These are phyloP conservation scores for Tribolium castaneum DNA, from an alignment of 1,140 invertebrate genomes.

Conservation along the genomic window DNA sequence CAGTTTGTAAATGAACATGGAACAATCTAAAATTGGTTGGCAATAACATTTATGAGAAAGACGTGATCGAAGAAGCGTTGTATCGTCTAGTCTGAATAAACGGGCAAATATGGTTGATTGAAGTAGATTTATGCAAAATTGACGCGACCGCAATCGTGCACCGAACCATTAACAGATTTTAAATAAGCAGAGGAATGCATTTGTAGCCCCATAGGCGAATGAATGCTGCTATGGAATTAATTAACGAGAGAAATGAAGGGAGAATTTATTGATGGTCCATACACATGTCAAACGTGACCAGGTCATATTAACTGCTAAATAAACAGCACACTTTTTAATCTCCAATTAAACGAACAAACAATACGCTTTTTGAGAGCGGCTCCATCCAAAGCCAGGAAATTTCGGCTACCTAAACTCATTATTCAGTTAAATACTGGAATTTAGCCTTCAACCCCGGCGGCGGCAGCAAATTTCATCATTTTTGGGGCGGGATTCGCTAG, in stretches of 20 bases:
- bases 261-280: slow-evolving; percentile 31
- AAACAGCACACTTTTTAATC: slow-evolving; percentile 34
- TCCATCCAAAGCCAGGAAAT: slow-evolving; percentile 32
- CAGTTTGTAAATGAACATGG: slow-evolving; percentile 2
- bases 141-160: background rate
- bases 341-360: slow-evolving; percentile 35
- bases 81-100: background rate
- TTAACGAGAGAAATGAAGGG: slow-evolving; percentile 30
- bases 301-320: slow-evolving; percentile 34
- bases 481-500: background rate
- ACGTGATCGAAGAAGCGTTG: background rate
- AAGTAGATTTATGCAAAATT: background rate
- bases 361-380: slow-evolving; percentile 27
- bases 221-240: slow-evolving; percentile 24
- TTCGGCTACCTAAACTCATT: slow-evolving; percentile 29
- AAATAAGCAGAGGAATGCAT: slow-evolving; percentile 10
- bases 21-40: slow-evolving; percentile 5
- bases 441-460: slow-evolving; percentile 5
- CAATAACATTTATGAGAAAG: slow-evolving; percentile 27
- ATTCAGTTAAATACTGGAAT: slow-evolving; percentile 33
- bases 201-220: slow-evolving; percentile 7
- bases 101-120: background rate
- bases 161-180: slow-evolving; percentile 5
- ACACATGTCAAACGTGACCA: slow-evolving; percentile 33
- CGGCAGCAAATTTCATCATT: slow-evolving; percentile 25